Conservation (phyloP, 2,113 vertebrate species). For the Sorex fumeus region DNA sequence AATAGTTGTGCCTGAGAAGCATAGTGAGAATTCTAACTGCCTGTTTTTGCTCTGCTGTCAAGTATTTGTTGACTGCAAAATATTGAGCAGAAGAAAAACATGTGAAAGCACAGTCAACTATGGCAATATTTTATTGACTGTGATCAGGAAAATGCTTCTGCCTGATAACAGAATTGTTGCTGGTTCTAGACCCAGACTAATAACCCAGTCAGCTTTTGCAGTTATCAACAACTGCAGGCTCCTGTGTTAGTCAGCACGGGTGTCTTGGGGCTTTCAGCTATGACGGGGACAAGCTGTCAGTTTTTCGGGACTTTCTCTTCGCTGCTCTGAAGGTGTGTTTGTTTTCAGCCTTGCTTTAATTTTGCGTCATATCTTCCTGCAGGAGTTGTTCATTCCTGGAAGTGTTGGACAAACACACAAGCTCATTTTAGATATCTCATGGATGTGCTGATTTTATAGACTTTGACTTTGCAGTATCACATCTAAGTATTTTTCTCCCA, state of each 20-base stretch:
- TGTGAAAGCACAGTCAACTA: conserved; percentile 60
- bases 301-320: not conserved
- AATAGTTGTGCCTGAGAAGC: conserved; percentile 51
- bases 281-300: no score
- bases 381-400: not conserved
- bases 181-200: not conserved
- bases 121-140: conserved; percentile 63
- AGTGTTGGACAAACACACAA: not conserved
- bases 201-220: not conserved
- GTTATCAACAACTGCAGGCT: conserved; percentile 27
- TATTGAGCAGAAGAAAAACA: conserved; percentile 14
- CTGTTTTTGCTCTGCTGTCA: conserved; percentile 49
- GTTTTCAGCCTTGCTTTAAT: not conserved
- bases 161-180: conserved; percentile 12
- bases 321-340: not conserved
- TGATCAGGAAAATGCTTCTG: not conserved
- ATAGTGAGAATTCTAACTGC: conserved; percentile 63
- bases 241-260: not conserved
- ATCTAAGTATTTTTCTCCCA: not conserved
- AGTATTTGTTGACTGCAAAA: conserved; percentile 34
- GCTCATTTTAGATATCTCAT: not conserved
- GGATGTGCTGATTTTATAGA: not conserved
- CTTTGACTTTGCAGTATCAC: not conserved
- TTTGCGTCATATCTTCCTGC: not conserved
- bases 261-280: not conserved